Base-by-base conservation (phyloP, 1,140 invertebrate genomes). In the Diuraphis noxia region DNA sequence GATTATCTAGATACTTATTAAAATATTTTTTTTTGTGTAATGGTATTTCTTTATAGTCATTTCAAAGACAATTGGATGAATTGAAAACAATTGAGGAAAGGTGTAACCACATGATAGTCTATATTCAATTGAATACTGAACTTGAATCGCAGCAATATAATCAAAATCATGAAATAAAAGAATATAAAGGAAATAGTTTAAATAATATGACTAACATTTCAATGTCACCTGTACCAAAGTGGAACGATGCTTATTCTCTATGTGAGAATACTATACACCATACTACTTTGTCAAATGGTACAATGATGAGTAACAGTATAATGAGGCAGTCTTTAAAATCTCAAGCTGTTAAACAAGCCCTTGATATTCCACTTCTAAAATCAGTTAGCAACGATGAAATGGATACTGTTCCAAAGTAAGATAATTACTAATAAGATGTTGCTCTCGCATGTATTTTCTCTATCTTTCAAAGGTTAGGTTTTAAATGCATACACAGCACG, bases 381-480 rank as follows among this genome's bases (percentile, higher is more conserved):
- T 82, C 77, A n/a, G 77, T 91, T 36, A 46, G 40, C 23, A 91
- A 91, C 30, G 38, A 52, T 49, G 89, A 91, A 91, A 91, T 91
- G 89, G 43, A 91, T 82, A 30, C 77, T 52, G 89, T 91, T 81
- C 89, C 89, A 81, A 91, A 91, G 89, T 91, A 91, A 43, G 63
- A 40, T 41, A 10, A 43, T 84, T 43, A n/a, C 43, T 84, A 82
- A 36, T 13, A 36, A 21, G 6, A 36, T 36, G 19, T 72, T 72
- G 13, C 9, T 30, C 56, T 72, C 13, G 0, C 30, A 17, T 72
- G 3, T 23, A 72, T 72, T 72, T 4, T 72, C 4, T 72, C 4
- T 5, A 72, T n/a, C 56, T 17, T 72, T 4, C 56, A 72, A n/a
- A n/a, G 10, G 30, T 63, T 13, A 0, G 5, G 30, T n/a, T n/a